Evolutionary conservation across 2,888 invertebrate species (phyloP), one percentile per base, ranked within the genome.

Genomic region (Coleophora flavipennella): DNA sequence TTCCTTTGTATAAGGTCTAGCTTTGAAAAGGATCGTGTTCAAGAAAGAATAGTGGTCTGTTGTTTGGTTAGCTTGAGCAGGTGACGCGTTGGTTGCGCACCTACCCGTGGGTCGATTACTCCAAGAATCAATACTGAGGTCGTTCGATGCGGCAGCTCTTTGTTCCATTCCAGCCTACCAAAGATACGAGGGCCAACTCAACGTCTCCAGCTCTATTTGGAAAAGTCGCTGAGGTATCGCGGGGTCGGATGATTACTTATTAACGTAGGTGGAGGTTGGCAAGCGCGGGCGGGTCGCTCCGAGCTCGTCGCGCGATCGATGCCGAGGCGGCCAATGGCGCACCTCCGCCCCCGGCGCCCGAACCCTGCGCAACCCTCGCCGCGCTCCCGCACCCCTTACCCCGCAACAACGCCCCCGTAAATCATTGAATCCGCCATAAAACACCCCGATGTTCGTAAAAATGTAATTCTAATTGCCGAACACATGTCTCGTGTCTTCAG

Each of bases 221-320:
- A 78, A 80, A 76, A 76, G 75, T 81, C 71, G 73, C 70, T 71
- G 75, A 81, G 81, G 80, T 77, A 79, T 74, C 72, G 71, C 78
- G 71, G 79, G 79, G 76, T 79, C 77, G 80, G 73, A 80, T 80
- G 81, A 84, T 83, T 84, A 83, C 84, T 84, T 84, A 84, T 84
- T 84, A 84, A 83, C 83, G 81, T 83, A 79, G 84, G 80, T 81
- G 83, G 81, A 80, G 84, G 80, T 72, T 72, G 78, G 76, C 65
- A 67, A 75, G 72, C 72, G 64, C 80, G 80, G 83, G 80, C 79
- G 79, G 80, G 81, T 67, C 77, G 71, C 72, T 66, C 51, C 50
- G 67, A 75, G 75, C 72, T 73, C 75, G 72, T 66, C 73, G 72
- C 57, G 70, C 81, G 84, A 84, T 85, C 84, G 84, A 84, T 85